Conservation (phyloP, 2,113 vertebrate genomes). For the Pipra filicauda region DNA sequence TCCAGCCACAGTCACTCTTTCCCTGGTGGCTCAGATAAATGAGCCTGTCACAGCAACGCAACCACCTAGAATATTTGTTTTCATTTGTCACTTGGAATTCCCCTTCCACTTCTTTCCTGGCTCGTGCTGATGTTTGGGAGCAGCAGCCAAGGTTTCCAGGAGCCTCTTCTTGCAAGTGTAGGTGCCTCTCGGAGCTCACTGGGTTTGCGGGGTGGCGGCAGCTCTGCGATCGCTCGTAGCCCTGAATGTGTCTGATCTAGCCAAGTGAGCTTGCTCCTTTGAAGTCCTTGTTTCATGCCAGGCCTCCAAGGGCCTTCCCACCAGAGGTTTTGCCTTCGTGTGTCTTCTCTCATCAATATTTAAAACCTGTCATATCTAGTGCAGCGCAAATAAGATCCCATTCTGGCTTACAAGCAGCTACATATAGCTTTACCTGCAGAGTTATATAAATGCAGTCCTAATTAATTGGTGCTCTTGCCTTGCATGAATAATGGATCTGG, state of each 20-base stretch:
- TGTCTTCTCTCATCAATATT: constrained; percentile 33
- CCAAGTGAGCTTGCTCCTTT: background rate
- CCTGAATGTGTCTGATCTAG: background rate
- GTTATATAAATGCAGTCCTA: constrained; percentile 35
- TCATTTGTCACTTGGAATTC: constrained; percentile 32
- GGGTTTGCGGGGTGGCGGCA: background rate
- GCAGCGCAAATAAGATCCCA: background rate
- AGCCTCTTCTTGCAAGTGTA: background rate
- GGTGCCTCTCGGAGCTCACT: background rate
- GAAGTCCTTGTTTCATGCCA: constrained; percentile 26
- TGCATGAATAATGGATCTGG: constrained; percentile 26
- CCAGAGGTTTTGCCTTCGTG: background rate
- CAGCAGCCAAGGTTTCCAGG: background rate
- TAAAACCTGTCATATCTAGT: constrained; percentile 43
- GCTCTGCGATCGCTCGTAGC: background rate
- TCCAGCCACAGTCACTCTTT: background rate
- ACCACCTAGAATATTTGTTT: constrained; percentile 26
- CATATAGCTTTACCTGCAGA: constrained; percentile 23
- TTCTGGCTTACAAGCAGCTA: background rate
- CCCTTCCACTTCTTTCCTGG: background rate
- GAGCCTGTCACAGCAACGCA: background rate
- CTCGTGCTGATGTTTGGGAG: background rate
- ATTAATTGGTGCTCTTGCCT: constrained; percentile 32
- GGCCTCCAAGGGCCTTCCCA: background rate
- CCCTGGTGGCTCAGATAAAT: constrained; percentile 18